These are phyloP conservation scores for Amphipyra berbera DNA, from an alignment of 2,888 invertebrate genomes.

Conservation along the genomic window DNA sequence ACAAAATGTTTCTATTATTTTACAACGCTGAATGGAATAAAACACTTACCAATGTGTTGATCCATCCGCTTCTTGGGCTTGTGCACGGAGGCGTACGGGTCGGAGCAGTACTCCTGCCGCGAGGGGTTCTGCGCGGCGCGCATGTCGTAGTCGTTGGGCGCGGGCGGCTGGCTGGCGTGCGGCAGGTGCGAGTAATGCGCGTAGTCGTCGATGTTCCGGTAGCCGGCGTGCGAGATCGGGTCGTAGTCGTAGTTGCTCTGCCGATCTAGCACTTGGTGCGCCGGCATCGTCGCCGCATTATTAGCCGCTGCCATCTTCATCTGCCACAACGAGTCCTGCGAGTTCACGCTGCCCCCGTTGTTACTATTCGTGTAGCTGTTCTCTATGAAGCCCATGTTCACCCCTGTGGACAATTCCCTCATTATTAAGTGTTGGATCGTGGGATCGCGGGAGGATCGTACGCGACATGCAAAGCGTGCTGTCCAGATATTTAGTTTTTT, in stretches of 20 bases:
- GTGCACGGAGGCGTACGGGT: conserved; percentile 96
- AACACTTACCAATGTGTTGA: conserved; percentile 94
- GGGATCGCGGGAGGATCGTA: not conserved
- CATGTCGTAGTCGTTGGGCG: conserved; percentile 89
- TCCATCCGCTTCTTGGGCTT: conserved; percentile 97
- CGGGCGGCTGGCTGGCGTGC: conserved; percentile 72
- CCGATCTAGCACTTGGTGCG: conserved; percentile 90
- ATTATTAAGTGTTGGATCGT: conserved; percentile 9
- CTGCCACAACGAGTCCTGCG: conserved; percentile 98
- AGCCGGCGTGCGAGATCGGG: conserved; percentile 94
- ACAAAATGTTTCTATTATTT: conserved; percentile 21
- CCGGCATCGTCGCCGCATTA: conserved; percentile 90
- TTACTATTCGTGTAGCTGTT: conserved; percentile 98
- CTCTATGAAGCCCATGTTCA: conserved; percentile 97
- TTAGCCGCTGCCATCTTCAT: conserved; percentile 96
- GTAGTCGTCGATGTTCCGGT: conserved; percentile 95
- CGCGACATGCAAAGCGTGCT: conserved; percentile 54
- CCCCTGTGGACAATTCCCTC: conserved; percentile 84
- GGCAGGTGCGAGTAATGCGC: conserved; percentile 95
- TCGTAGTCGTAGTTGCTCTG: conserved; percentile 93
- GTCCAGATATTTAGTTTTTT: conserved; percentile 36
- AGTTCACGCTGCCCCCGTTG: conserved; percentile 98
- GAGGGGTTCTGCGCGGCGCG: conserved; percentile 95
- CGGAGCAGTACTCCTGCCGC: conserved; percentile 96
- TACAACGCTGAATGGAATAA: not conserved